Conservation (phyloP, 1,140 invertebrate species). For the Heliconius nattereri region DNA sequence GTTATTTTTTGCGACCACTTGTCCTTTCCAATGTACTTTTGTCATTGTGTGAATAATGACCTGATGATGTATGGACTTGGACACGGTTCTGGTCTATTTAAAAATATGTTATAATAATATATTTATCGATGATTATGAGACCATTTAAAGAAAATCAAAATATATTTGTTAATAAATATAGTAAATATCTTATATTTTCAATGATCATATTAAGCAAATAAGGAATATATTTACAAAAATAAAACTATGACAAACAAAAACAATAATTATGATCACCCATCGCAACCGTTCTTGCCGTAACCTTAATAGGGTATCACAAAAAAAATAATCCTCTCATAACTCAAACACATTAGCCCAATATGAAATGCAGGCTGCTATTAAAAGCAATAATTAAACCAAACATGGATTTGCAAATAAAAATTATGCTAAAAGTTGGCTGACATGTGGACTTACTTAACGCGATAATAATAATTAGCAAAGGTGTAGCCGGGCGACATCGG, state of each 20-base stretch:
- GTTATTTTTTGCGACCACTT: slow-evolving; percentile 30
- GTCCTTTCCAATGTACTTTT: slow-evolving; percentile 33
- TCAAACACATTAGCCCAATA: not conserved
- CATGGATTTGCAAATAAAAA: slow-evolving; percentile 25
- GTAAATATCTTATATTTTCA: not conserved
- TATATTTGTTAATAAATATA: too few relatives aligned
- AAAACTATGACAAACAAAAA: not conserved
- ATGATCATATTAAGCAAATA: not conserved
- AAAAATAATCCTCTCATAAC: not conserved
- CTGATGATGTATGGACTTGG: slow-evolving; percentile 21
- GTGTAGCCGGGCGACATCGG: slow-evolving; percentile 26
- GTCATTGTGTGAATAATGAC: slow-evolving; percentile 30
- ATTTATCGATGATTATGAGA: not conserved
- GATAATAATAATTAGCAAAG: slow-evolving; percentile 34
- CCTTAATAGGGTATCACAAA: not conserved
- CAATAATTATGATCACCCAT: not conserved
- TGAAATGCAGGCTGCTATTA: not conserved
- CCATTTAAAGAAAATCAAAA: not conserved
- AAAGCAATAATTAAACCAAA: slow-evolving; percentile 15
- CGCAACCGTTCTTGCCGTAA: not conserved
- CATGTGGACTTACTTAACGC: slow-evolving; percentile 22
- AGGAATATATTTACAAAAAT: not conserved
- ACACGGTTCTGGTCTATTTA: slow-evolving; percentile 12
- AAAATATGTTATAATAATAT: not conserved
- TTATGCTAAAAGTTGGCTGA: slow-evolving; percentile 12